phyloP scores from a whole-genome alignment of 2,797 vertebrate species.

The Scolopax bukidnonensis region DNA sequence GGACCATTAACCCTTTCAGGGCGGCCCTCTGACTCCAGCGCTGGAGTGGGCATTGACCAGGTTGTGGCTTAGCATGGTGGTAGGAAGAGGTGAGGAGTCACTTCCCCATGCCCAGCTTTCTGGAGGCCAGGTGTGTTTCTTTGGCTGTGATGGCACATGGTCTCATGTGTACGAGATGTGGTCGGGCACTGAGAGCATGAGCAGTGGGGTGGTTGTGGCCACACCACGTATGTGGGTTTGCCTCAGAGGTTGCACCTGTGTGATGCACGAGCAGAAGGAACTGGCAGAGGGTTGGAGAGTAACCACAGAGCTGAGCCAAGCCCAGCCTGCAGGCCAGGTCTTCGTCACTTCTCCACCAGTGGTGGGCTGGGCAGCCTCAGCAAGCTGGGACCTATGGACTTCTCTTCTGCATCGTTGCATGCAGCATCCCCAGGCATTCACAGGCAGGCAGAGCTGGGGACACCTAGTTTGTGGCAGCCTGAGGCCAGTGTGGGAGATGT shows the following conservation, averaged over 20 bases:
- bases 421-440: background rate
- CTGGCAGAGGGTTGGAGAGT: background rate
- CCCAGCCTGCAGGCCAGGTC: background rate
- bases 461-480: background rate
- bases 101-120: background rate
- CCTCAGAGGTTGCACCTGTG: rapidly evolving
- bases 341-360: background rate
- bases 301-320: background rate
- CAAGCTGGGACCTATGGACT: background rate
- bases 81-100: background rate
- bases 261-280: background rate
- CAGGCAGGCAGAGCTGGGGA: background rate
- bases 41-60: background rate
- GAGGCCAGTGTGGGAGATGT: background rate
- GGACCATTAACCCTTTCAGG: conserved; percentile 46
- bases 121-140: background rate
- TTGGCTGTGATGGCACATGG: background rate
- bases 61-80: background rate
- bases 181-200: rapidly evolving
- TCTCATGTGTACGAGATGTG: background rate
- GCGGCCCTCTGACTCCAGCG: background rate
- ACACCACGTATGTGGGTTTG: background rate
- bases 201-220: background rate
- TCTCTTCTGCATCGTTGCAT: background rate
- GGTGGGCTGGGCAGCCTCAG: background rate